These are phyloP conservation scores for Aphelinus certus DNA, from an alignment of 1,140 invertebrate species.

Conservation along the genomic window DNA sequence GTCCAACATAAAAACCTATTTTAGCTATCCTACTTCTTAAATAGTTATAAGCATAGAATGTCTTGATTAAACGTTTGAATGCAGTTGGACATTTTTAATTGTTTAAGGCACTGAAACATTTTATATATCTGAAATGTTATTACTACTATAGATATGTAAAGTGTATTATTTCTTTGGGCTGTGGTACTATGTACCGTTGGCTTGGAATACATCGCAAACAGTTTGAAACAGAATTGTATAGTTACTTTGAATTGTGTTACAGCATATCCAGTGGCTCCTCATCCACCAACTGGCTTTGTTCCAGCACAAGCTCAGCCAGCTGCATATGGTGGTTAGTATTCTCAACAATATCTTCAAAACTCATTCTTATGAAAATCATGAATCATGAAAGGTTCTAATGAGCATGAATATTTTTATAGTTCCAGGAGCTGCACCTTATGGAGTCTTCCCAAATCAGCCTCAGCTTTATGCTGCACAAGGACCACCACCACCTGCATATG, in stretches of 20 bases:
- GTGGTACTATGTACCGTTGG: conserved; percentile 63
- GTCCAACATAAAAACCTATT: conserved; percentile 23
- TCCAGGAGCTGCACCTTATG: conserved; percentile 72
- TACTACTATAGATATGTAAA: conserved; percentile 39
- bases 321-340: conserved; percentile 63
- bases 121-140: conserved; percentile 21
- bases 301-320: conserved; percentile 65
- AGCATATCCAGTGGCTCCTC: conserved; percentile 67
- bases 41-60: conserved; percentile 5
- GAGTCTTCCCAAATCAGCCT: conserved; percentile 70
- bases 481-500: conserved; percentile 72
- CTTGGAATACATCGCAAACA: conserved; percentile 48
- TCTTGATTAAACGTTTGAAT: conserved; percentile 24
- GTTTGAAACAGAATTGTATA: conserved; percentile 13
- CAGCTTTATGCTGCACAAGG: conserved; percentile 67
- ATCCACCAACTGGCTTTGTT: conserved; percentile 67
- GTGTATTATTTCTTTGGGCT: conserved; percentile 55
- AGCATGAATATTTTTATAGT: conserved; percentile 55
- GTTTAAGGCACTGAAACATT: conserved; percentile 27
- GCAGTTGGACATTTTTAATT: conserved; percentile 28
- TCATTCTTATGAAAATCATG: background rate
- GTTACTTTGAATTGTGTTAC: conserved; percentile 58
- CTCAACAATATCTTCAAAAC: conserved; percentile 11
- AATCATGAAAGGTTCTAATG: background rate
- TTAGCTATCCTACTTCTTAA: background rate